Base-by-base conservation (phyloP, 92 coral and sea anemone species). In the Actinernus sp. region DNA sequence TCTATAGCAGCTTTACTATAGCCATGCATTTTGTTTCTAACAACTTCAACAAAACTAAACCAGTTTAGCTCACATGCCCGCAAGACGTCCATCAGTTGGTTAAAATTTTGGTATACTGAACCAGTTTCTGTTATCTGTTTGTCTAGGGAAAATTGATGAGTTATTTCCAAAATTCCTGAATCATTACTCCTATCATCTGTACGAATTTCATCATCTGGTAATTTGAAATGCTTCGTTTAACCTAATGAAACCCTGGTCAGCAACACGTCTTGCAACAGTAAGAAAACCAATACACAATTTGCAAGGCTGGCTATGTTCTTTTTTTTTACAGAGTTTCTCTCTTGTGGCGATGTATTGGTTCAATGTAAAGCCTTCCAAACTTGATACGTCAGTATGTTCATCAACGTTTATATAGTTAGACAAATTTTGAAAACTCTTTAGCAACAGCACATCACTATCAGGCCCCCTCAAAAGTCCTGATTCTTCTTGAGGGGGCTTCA, bases 221-320 rank as follows among this genome's bases (percentile, higher is more conserved):
- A 77, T 51, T 27, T 22, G 33, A 56, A 51, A 84, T 47, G 84
- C 84, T 58, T 84, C 81, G 58, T 76, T 76, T n/a, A 84, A 47
- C 37, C 32, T 76, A 63, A 84, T 55, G 36, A 52, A 48, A 33
- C 90, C 76, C 23, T 41, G 47, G 39, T 46, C 57, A 66, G 36
- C 53, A 61, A 83, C 48, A 66, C 27, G 25, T 55, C 33, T 60
- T 26, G 75, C 78, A 37, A 68, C 71, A 56, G 39, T 76, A 65
- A 76, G 45, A 55, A 66, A 39, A 13, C 75, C 85, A 55, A 65
- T 29, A 58, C 74, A 76, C 17, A 38, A 69, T 1, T 38, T 30
- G 36, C 85, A 66, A 13, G 53, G 41, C 8, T 54, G 61, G 34
- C 0, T 10, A 54, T 54, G 38, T 12, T 54, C 61, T 54, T 38